A percentile compares a stretch with the other conserved stretches of the same genome.
These are phyloP conservation scores for Cydia amplana DNA, from an alignment of 1,140 invertebrate species.

Conservation along the genomic window DNA sequence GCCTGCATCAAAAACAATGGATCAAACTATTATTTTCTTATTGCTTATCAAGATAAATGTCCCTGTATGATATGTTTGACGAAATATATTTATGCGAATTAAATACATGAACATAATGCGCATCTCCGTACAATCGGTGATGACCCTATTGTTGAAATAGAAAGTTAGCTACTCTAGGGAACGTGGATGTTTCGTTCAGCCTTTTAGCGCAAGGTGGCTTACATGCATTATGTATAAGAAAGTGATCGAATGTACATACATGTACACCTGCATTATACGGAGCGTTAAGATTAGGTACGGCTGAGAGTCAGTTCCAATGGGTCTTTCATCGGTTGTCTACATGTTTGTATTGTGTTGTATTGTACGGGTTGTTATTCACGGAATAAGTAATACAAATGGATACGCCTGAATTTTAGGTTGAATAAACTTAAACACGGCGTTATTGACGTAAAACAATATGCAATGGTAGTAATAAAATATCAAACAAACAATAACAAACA, in stretches of 20 bases:
- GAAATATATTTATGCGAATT: no score
- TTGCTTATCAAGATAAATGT: no score
- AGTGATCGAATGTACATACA: conserved; percentile 6
- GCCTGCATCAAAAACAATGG: no score
- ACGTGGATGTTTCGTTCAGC: conserved; percentile 24
- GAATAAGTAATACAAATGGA: not conserved
- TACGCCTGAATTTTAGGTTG: no score
- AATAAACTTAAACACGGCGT: no score
- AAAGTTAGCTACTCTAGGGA: not conserved
- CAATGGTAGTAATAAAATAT: no score
- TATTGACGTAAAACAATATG: no score
- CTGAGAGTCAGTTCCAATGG: not conserved
- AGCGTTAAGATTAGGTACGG: conserved; percentile 4
- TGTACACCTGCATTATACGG: conserved; percentile 6
- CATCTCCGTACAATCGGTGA: not conserved
- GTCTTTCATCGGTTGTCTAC: not conserved
- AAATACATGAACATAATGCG: not conserved
- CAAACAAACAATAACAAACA: no score
- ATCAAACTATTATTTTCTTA: no score
- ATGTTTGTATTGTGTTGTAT: not conserved
- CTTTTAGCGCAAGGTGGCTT: conserved; percentile 31
- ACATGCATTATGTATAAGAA: conserved; percentile 30
- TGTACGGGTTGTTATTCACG: not conserved
- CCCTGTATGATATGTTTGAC: no score
- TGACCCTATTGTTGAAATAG: not conserved